Conservation (phyloP, 2,113 vertebrate genomes). For the Perca schrenkii region DNA sequence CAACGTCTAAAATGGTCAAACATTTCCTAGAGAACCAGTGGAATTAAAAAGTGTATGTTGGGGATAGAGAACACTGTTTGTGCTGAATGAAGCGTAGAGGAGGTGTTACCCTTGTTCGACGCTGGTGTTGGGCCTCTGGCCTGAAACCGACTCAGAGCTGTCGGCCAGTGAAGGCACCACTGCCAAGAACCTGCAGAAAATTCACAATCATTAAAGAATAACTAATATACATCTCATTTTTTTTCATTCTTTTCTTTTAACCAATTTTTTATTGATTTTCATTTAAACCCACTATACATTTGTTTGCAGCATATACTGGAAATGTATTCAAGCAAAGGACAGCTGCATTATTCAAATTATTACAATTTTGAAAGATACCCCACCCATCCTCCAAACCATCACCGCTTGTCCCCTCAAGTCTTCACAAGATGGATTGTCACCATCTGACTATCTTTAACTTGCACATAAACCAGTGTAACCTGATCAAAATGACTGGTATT, state of each 20-base stretch:
- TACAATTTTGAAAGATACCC: background rate
- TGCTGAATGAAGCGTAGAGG: background rate
- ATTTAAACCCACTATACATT: background rate
- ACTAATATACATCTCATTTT: background rate
- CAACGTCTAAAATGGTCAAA: background rate
- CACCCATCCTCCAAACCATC: background rate
- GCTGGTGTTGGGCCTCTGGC: constrained; percentile 97
- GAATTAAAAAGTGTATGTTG: background rate
- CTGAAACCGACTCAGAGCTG: constrained; percentile 97
- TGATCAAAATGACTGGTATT: background rate
- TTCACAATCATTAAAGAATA: background rate
- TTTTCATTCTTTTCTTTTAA: background rate
- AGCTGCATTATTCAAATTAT: background rate
- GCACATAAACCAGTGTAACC: fast-evolving
- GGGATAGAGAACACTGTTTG: background rate
- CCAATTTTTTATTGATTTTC: background rate
- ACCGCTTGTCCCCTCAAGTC: background rate
- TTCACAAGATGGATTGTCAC: background rate
- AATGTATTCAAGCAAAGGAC: background rate
- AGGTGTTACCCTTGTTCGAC: constrained; percentile 94
- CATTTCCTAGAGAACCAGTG: background rate
- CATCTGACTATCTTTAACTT: background rate
- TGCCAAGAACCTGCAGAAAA: constrained; percentile 91
- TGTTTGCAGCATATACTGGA: background rate
- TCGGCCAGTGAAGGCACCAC: constrained; percentile 97